Base-by-base conservation (phyloP, 2,797 vertebrate genomes). In the Eulemur rubriventer region DNA sequence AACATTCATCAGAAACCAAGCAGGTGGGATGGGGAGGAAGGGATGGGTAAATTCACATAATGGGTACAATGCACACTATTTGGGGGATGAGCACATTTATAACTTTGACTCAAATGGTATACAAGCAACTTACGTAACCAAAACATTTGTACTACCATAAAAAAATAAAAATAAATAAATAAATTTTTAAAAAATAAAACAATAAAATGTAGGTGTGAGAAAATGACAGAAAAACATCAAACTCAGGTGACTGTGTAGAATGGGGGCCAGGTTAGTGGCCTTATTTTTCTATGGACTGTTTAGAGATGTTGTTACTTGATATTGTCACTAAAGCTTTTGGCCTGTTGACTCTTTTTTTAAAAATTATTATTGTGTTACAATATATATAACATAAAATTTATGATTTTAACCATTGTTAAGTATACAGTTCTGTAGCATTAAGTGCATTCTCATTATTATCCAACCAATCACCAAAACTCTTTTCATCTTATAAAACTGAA, bases 241-340 rank as follows among this genome's bases (percentile, higher is more conserved):
- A 61, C 30, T 5, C 26, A 26, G 17, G 28, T 7, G 17, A 11
- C 24, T 57, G 0, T 13, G 1, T 17, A 16, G 30, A 38, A 20
- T 28, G 2, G 2, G 11, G 13, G 4, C 4, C 80, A 18, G 0
- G 16, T 9, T 33, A 46, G 6, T 41, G 6, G 10, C 14, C 9
- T 67, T 67, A 10, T 26, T 38, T 55, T 79, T 73, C 50, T 16
- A 76, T 20, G 30, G 30, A 10, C 38, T 50, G 20, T 76, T 72
- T 84, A 59, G 6, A 33, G 2, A 57, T 5, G 10, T 50, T 90
- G 28, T 69, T 41, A 63, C 2, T 28, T 63, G n/a, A 59, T 55
- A 75, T n/a, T 78, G 7, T 92, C 63, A 30, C 4, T 83, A 89
- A 90, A 69, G 10, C 3, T 59, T 70, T 90, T 63, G n/a, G 14